These are phyloP conservation scores for Lysandra coridon DNA, from an alignment of 2,888 invertebrate species.

Conservation along the genomic window DNA sequence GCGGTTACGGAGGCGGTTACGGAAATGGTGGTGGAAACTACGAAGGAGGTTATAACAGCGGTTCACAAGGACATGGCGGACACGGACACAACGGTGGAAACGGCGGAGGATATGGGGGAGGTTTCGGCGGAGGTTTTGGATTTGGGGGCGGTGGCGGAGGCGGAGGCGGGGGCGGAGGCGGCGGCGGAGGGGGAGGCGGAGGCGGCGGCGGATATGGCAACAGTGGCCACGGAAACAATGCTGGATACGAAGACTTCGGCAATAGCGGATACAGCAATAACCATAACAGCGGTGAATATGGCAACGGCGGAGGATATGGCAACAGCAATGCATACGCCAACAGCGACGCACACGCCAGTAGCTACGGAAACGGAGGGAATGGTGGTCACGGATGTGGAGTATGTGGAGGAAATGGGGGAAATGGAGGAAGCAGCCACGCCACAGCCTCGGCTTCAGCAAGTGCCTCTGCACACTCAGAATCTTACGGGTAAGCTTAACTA, in stretches of 20 bases:
- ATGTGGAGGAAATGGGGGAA: conserved; percentile 39
- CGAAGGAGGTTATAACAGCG: conserved; percentile 32
- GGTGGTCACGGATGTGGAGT: conserved; percentile 42
- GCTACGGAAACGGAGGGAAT: conserved; percentile 42
- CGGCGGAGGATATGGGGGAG: conserved; percentile 35
- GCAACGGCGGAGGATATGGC: conserved; percentile 43
- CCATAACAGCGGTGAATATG: conserved; percentile 41
- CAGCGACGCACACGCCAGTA: conserved; percentile 42
- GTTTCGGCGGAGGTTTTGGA: conserved; percentile 37
- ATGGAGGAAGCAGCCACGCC: conserved; percentile 46
- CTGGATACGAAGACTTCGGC: conserved; percentile 26
- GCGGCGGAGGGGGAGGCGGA: conserved; percentile 43
- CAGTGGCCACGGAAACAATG: conserved; percentile 35
- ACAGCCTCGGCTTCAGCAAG: conserved; percentile 50
- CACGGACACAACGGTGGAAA: conserved; percentile 36
- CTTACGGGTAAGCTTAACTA: conserved; percentile 35
- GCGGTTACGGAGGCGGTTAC: conserved; percentile 34
- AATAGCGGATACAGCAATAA: conserved; percentile 36
- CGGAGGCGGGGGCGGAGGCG: conserved; percentile 42
- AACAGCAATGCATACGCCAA: conserved; percentile 42
- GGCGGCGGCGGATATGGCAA: conserved; percentile 40
- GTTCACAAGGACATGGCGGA: conserved; percentile 37
- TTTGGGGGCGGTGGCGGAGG: conserved; percentile 36
- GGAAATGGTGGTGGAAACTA: conserved; percentile 36
- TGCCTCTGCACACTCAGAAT: conserved; percentile 34